A percentile compares a stretch with the other conserved stretches of the same genome.
Evolutionary conservation across 2,113 vertebrate species (phyloP).

Genomic region (Etheostoma spectabile): DNA sequence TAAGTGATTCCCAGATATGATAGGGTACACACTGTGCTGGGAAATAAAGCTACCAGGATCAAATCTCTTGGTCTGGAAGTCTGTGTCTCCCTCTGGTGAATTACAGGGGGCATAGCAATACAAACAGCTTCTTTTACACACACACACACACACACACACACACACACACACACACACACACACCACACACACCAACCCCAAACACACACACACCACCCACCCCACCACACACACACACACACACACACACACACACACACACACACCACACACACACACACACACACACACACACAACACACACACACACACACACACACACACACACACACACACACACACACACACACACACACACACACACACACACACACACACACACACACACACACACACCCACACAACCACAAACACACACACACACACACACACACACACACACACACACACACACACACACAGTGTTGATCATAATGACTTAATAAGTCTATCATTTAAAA

Average conservation of each 20-base stretch:
- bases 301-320: neutral
- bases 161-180: neutral
- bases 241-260: neutral
- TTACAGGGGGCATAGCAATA: conserved; percentile 12
- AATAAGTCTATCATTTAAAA: neutral
- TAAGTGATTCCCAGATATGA: neutral
- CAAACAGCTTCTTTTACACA: neutral
- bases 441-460: neutral
- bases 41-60: neutral
- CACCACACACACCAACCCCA: no score
- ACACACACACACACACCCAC: neutral
- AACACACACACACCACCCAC: neutral
- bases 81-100: conserved; percentile 78
- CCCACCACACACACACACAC: neutral
- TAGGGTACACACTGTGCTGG: neutral
- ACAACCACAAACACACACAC: no score
- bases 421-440: neutral
- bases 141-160: neutral
- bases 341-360: neutral
- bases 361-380: neutral
- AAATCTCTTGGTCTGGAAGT: conserved; percentile 11
- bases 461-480: neutral
- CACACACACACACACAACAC: neutral
- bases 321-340: neutral
- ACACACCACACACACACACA: neutral